Conservation (phyloP, 2,888 invertebrate species). For the Phania funesta region DNA sequence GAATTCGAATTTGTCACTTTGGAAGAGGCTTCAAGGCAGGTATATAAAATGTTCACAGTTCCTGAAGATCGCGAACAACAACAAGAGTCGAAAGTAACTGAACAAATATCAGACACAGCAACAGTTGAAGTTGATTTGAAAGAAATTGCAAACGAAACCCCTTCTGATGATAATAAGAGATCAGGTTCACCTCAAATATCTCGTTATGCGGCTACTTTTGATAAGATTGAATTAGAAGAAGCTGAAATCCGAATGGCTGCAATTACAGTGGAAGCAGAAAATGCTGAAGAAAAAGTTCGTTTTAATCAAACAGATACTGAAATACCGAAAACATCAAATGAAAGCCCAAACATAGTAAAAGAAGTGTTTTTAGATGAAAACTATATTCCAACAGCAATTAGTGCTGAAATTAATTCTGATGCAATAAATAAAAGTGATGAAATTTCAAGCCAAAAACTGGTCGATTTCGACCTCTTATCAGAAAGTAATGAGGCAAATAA, state of each 20-base stretch:
- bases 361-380: background rate
- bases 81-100: background rate
- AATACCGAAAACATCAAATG: background rate
- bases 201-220: no score
- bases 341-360: background rate
- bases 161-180: background rate
- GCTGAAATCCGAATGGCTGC: background rate
- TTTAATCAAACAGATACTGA: background rate
- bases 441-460: background rate
- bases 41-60: conserved; percentile 72
- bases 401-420: background rate
- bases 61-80: conserved; percentile 30
- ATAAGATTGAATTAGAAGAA: no score
- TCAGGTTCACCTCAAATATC: no score
- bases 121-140: background rate
- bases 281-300: background rate
- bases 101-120: background rate
- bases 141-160: no score
- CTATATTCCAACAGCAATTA: background rate
- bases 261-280: no score
- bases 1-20: conserved; percentile 70
- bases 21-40: conserved; percentile 68
- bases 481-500: background rate
- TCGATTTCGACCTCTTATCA: background rate
- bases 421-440: background rate